Conservation (phyloP, 2,797 vertebrate genomes). For the Botia almorhae region DNA sequence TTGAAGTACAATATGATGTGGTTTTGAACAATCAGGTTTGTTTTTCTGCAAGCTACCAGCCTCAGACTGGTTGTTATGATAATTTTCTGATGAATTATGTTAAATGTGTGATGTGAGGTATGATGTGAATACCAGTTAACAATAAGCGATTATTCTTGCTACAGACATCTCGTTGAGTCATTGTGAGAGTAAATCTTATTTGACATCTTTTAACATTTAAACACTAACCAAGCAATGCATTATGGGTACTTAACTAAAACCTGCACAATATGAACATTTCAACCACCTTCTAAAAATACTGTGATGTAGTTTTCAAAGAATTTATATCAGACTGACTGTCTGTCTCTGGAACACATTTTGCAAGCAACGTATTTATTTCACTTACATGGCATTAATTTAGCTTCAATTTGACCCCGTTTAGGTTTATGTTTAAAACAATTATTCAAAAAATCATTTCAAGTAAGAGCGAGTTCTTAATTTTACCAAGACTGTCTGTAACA, state of each 20-base stretch:
- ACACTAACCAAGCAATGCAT: background rate
- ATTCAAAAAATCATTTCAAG: too few species aligned
- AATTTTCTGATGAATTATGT: constrained; percentile 43
- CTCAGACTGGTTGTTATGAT: constrained; percentile 33
- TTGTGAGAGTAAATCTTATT: background rate
- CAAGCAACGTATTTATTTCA: too few species aligned
- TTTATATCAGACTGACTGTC: too few species aligned
- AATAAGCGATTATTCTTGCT: background rate
- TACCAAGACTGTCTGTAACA: too few species aligned
- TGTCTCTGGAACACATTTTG: too few species aligned
- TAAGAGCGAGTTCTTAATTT: too few species aligned
- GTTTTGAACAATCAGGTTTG: constrained; percentile 49
- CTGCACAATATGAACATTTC: background rate
- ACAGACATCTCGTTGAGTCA: background rate
- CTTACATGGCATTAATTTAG: too few species aligned
- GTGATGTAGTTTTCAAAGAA: background rate
- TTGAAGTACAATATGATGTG: constrained; percentile 47
- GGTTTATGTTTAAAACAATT: too few species aligned
- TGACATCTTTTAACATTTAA: background rate
- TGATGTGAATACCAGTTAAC: constrained; percentile 8
- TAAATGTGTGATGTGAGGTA: background rate
- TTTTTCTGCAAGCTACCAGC: constrained; percentile 42
- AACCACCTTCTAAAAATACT: background rate
- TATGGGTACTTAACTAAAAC: background rate
- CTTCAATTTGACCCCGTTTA: too few species aligned